Evolutionary conservation across 2,113 vertebrate genomes (phyloP).

Genomic region (Pyxicephalus adspersus): DNA sequence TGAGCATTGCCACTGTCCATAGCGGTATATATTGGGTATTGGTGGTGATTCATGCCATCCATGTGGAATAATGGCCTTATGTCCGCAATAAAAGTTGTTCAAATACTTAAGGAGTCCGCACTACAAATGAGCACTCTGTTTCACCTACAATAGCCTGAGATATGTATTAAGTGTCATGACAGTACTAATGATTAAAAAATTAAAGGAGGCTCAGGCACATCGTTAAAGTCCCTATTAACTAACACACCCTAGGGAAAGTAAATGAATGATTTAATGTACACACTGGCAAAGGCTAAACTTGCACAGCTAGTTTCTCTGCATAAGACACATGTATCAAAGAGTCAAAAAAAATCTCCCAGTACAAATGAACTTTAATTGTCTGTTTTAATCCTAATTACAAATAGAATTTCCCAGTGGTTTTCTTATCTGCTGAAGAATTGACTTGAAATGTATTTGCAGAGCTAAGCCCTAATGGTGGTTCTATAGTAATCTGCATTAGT

Average conservation of each 20-base stretch:
- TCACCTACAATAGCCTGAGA: not conserved
- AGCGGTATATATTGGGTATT: no score
- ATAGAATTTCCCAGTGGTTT: slow-evolving; percentile 49
- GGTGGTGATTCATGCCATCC: no score
- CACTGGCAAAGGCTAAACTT: slow-evolving; percentile 27
- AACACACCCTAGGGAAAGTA: slow-evolving; percentile 1
- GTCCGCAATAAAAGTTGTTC: not conserved
- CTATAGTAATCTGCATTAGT: not conserved
- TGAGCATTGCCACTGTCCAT: no score
- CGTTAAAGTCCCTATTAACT: slow-evolving; percentile 38
- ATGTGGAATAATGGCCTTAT: no score
- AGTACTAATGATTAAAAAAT: slow-evolving; percentile 24
- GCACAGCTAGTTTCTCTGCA: slow-evolving; percentile 30
- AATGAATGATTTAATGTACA: slow-evolving; percentile 43
- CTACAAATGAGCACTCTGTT: not conserved
- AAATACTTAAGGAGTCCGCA: not conserved
- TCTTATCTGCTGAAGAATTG: slow-evolving; percentile 42
- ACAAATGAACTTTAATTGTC: slow-evolving; percentile 50
- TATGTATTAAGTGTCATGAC: slow-evolving; percentile 14
- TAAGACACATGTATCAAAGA: slow-evolving; percentile 43
- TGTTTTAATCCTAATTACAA: slow-evolving; percentile 53
- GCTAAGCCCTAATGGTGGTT: not conserved
- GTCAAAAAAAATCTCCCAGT: slow-evolving; percentile 37
- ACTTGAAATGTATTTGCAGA: slow-evolving; percentile 44
- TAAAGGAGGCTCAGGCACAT: slow-evolving; percentile 34